These are phyloP conservation scores for Papilio demoleus DNA, from an alignment of 2,888 invertebrate genomes.

Conservation along the genomic window DNA sequence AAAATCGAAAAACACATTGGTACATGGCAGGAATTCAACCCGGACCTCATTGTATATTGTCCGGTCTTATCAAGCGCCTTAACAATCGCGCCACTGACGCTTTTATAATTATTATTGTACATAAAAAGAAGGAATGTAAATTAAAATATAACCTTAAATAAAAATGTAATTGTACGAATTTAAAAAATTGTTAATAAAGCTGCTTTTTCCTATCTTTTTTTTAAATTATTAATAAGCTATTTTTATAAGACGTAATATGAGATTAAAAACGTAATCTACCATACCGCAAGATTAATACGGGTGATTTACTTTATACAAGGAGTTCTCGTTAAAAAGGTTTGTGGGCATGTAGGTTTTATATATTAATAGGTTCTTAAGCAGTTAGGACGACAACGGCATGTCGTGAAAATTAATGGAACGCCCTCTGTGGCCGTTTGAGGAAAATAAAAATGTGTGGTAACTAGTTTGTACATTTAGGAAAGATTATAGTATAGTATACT, in stretches of 20 bases:
- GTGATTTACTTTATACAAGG: slow-evolving; percentile 18
- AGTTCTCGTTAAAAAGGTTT: slow-evolving; percentile 12
- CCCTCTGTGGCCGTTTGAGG: slow-evolving; percentile 1
- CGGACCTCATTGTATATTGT: too few relatives aligned
- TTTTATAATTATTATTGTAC: too few relatives aligned
- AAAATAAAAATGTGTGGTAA: slow-evolving; percentile 17
- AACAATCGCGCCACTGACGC: too few relatives aligned
- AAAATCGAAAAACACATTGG: too few relatives aligned
- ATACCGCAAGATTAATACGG: not conserved
- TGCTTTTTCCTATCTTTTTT: too few relatives aligned
- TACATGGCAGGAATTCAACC: too few relatives aligned
- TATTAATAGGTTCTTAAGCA: slow-evolving; percentile 22
- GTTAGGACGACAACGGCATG: not conserved
- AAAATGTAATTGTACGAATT: too few relatives aligned
- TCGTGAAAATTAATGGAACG: slow-evolving; percentile 20
- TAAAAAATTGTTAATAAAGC: too few relatives aligned
- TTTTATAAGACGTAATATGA: not conserved
- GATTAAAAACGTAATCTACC: not conserved
- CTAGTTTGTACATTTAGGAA: not conserved
- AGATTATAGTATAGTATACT: not conserved
- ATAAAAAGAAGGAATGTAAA: too few relatives aligned
- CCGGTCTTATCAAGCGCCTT: too few relatives aligned
- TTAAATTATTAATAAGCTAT: not conserved
- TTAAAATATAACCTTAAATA: too few relatives aligned
- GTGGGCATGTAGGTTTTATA: slow-evolving; percentile 11